Evolutionary conservation across 1,140 invertebrate genomes (phyloP), one percentile per base, ranked within the genome.

Genomic region (Trichogramma pretiosum): DNA sequence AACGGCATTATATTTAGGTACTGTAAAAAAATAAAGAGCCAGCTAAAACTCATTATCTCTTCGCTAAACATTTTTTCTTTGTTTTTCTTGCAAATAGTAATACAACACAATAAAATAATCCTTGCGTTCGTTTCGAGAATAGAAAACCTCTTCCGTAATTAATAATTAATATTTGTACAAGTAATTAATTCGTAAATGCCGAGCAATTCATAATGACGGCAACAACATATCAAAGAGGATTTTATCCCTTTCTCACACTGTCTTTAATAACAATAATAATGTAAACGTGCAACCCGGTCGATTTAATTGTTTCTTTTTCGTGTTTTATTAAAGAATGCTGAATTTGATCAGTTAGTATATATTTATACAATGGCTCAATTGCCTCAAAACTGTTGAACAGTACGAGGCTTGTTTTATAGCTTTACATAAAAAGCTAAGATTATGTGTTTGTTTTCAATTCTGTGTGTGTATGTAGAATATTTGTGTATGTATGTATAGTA

Each of bases 321-420:
- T n/a, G n/a, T n/a, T 70, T 72, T 69, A 69, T 70, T 72, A 69
- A 71, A 72, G 70, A 70, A 69, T 72, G 70, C 68, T 71, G 70
- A 70, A 72, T 71, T 72, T 71, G 67, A 70, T 72, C 69, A n/a
- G 24, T 28, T 28, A 28, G 5, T 28, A 28, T 28, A 11, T n/a
- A 70, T 72, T 72, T 72, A 72, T 72, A 71, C 70, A 72, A 71
- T 65, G 61, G 66, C 63, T 63, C 63, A 68, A 65, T 68, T 61
- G 60, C 62, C 63, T 67, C 63, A n/a, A n/a, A n/a, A n/a, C n/a
- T n/a, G n/a, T 13, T 14, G 17, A 1, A n/a, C 17, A 5, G n/a
- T 14, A 34, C 24, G 11, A 11, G 24, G 24, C 24, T 28, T 11
- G 24, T 28, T 28, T 28, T 28, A 28, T 28, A 17, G n/a, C 32